Evolutionary conservation across 2,113 vertebrate genomes (phyloP).

Genomic region (Anoplopoma fimbria): DNA sequence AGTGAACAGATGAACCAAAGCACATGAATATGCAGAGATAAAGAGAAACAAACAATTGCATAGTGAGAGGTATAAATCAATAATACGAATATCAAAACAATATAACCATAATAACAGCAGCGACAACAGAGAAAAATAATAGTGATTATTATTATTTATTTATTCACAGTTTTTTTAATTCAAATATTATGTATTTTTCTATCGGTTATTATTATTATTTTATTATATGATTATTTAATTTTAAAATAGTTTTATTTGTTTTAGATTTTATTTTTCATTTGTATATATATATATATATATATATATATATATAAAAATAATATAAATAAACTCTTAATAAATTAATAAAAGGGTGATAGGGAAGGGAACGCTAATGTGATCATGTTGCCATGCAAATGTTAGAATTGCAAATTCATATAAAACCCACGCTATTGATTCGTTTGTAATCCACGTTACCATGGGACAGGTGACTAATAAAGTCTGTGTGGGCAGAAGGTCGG

Average conservation of each 20-base stretch:
- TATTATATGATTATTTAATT: too few relatives aligned
- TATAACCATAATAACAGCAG: background rate
- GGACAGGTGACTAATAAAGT: too few relatives aligned
- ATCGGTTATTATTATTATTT: too few relatives aligned
- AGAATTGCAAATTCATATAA: background rate
- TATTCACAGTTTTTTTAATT: too few relatives aligned
- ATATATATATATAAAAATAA: background rate
- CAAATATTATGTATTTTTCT: too few relatives aligned
- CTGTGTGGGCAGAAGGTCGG: too few relatives aligned
- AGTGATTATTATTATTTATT: too few relatives aligned
- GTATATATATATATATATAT: background rate
- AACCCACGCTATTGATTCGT: background rate
- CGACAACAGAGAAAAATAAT: background rate
- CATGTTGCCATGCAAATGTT: background rate
- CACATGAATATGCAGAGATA: background rate
- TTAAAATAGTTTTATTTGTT: too few relatives aligned
- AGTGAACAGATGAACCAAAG: background rate
- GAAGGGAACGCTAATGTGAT: background rate
- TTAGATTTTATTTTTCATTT: too few relatives aligned
- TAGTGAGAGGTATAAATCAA: background rate
- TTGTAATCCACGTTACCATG: too few relatives aligned
- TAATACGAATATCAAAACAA: background rate
- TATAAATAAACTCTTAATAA: background rate
- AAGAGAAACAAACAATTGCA: too few relatives aligned
- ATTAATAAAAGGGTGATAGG: background rate